These are phyloP conservation scores for Phalacrocorax brasilianus DNA, from an alignment of 2,113 vertebrate genomes.

Conservation along the genomic window DNA sequence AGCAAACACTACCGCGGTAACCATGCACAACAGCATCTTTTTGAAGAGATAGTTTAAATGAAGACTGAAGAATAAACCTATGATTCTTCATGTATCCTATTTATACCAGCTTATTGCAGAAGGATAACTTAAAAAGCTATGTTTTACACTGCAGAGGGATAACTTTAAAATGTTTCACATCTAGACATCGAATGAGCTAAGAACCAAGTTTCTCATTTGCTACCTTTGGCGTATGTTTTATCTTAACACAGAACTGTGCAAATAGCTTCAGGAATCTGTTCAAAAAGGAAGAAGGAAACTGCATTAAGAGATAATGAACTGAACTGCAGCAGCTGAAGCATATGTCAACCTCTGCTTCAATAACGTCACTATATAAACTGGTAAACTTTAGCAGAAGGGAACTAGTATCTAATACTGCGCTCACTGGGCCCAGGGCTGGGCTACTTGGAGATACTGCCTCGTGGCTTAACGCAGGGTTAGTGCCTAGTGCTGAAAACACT, in stretches of 20 bases:
- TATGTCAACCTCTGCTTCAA: neutral
- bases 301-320: neutral
- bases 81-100: neutral
- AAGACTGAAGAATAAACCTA: neutral
- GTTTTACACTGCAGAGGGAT: neutral
- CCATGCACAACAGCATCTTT: neutral
- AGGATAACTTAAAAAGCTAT: neutral
- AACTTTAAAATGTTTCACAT: neutral
- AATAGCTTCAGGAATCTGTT: neutral
- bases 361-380: neutral
- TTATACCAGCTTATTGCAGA: neutral
- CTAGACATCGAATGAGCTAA: neutral
- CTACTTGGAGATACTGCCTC: neutral
- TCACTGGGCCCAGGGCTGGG: neutral
- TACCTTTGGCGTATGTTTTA: neutral
- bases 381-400: neutral
- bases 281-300: neutral
- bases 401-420: neutral
- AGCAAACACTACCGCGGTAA: neutral
- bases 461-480: neutral
- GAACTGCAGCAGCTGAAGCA: neutral
- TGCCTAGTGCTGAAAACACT: fast-evolving
- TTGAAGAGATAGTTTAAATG: neutral
- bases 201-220: neutral
- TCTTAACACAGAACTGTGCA: neutral